A percentile compares a stretch with the other conserved stretches of the same genome.
These are phyloP conservation scores for Rhincodon typus DNA, from an alignment of 2,797 vertebrate genomes.

Conservation along the genomic window DNA sequence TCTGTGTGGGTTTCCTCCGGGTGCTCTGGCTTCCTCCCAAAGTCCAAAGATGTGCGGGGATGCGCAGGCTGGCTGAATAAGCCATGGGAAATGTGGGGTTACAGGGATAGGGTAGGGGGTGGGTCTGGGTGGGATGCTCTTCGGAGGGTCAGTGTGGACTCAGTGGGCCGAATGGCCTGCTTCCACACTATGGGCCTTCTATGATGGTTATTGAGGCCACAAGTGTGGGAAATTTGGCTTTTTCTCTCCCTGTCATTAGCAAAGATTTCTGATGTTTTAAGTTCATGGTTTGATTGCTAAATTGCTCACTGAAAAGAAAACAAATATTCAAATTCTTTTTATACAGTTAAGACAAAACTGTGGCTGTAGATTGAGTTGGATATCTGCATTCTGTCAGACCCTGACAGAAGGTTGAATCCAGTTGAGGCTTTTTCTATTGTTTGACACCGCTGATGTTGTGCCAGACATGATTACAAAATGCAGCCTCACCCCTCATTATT, in stretches of 20 bases:
- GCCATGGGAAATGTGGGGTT: too few relatives aligned
- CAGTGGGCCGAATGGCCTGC: too few relatives aligned
- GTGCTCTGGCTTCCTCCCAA: too few relatives aligned
- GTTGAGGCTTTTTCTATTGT: background rate
- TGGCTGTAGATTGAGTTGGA: background rate
- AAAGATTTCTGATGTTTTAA: background rate
- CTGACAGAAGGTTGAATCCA: background rate
- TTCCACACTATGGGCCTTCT: too few relatives aligned
- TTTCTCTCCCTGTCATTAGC: background rate
- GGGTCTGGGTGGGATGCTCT: too few relatives aligned
- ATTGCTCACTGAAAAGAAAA: background rate
- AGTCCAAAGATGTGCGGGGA: too few relatives aligned
- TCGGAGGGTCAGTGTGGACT: too few relatives aligned
- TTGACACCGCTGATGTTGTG: background rate
- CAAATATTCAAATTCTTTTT: background rate
- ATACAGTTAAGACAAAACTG: background rate
- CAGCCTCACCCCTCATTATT: background rate
- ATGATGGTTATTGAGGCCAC: background rate
- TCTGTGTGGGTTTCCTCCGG: too few relatives aligned
- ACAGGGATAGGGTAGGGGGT: too few relatives aligned
- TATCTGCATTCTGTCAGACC: background rate
- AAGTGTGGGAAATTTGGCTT: background rate
- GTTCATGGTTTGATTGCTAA: background rate
- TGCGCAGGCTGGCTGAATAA: too few relatives aligned
- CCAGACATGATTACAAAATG: background rate